Evolutionary conservation across 2,888 invertebrate species (phyloP), one percentile per base, ranked within the genome.

Genomic region (Sminthurinus aureus): DNA sequence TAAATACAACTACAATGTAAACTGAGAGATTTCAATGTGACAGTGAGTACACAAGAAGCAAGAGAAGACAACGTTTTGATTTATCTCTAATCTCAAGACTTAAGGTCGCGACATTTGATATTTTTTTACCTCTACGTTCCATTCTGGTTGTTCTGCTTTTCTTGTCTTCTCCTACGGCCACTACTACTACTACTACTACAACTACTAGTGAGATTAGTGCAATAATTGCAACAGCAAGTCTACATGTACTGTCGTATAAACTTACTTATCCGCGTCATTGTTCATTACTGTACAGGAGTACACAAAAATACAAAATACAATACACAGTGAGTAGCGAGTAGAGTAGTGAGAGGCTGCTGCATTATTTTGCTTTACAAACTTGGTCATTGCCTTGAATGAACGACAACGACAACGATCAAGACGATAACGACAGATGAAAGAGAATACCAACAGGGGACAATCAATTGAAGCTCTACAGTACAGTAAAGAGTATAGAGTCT

Each of bases 341-440:
- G n/a, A 2, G 3, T 15, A 64, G 64, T n/a, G 67, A 71, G 26
- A 24, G 26, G 24, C 11, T 71, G 24, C 24, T 24, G 4, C 20
- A 69, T 69, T 69, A 15, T 18, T n/a, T 67, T 67, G 20, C 22
- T 1, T n/a, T 22, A 71, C 71, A 71, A 71, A 71, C 71, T 71
- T 71, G 71, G 71, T 71, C 71, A 71, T 71, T 71, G 71, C 71
- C 71, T 71, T 71, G 71, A 71, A 9, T 58, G 58, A 24, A 71
- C 18, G 74, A 50, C 38, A 20, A 38, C 22, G 75, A 75, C 52
- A 38, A 76, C 51, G 76, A 76, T 51, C 74, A 50, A 74, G 74
- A 51, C 26, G 71, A 71, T 26, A 71, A 71, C 26, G 76, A 76
- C 74, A 74, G 38, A 71, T 20, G 67, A 24, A 71, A 24, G 24